Evolutionary conservation across 2,888 invertebrate species (phyloP).

Genomic region (Zygothrica quintamaculata): DNA sequence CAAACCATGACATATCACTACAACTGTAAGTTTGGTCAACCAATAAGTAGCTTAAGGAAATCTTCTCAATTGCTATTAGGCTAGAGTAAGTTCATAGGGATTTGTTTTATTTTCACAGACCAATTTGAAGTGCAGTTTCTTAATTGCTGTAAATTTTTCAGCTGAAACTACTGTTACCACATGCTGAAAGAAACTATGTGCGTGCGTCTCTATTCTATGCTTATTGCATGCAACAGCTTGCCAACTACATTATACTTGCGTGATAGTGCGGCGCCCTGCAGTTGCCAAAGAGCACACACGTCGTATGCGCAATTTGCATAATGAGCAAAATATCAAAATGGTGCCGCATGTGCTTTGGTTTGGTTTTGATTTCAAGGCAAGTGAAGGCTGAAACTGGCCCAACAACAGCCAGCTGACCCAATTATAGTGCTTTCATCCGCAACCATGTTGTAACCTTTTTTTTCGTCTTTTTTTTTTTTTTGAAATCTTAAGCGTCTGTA

Average conservation of each 20-base stretch:
- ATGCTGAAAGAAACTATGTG: not conserved
- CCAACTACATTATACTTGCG: conserved; percentile 41
- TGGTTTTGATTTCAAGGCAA: conserved; percentile 45
- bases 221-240: conserved; percentile 64
- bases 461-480: too few species aligned
- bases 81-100: too few species aligned
- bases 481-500: conserved; percentile 59
- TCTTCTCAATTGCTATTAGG: too few species aligned
- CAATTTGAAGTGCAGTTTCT: too few species aligned
- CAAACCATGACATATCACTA: too few species aligned
- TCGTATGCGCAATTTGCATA: conserved; percentile 74
- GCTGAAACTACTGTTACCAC: conserved; percentile 17
- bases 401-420: conserved; percentile 56
- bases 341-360: conserved; percentile 39
- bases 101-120: not conserved
- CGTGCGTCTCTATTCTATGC: conserved; percentile 23
- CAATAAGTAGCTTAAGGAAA: too few species aligned
- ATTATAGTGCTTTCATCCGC: conserved; percentile 43
- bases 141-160: not conserved
- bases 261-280: conserved; percentile 42
- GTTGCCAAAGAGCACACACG: conserved; percentile 46
- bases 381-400: conserved; percentile 24
- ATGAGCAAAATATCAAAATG: conserved; percentile 58
- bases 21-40: too few species aligned
- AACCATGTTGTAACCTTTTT: conserved; percentile 24